A percentile compares a stretch with the other conserved stretches of the same genome.
Evolutionary conservation across 1,140 invertebrate genomes (phyloP).

Genomic region (Ips nitidus): DNA sequence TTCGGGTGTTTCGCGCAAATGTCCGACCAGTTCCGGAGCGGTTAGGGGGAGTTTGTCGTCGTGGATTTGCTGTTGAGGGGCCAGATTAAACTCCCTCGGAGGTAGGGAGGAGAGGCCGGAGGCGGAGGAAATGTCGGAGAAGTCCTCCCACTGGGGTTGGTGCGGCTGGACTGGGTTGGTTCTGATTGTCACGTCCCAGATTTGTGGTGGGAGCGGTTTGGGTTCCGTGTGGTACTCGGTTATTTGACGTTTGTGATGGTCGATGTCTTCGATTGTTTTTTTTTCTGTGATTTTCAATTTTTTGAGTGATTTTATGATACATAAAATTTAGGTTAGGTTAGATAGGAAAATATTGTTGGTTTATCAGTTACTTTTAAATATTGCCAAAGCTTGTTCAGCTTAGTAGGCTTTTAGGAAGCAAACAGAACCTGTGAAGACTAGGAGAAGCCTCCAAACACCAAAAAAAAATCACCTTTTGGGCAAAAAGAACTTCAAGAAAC

Average conservation of each 20-base stretch:
- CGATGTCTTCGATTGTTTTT: conserved; percentile 85
- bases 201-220: conserved; percentile 58
- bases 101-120: conserved; percentile 57
- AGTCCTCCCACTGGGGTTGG: conserved; percentile 79
- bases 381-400: too few species aligned
- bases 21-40: conserved; percentile 63
- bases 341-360: too few species aligned
- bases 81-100: conserved; percentile 59
- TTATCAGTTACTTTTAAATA: too few species aligned
- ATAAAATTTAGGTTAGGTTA: too few species aligned
- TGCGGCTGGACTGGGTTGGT: conserved; percentile 73
- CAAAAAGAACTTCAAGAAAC: too few species aligned
- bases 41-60: conserved; percentile 57
- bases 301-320: too few species aligned
- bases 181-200: conserved; percentile 80
- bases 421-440: too few species aligned
- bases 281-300: conserved; percentile 74
- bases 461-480: too few species aligned
- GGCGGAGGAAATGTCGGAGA: conserved; percentile 78
- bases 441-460: too few species aligned
- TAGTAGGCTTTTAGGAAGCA: too few species aligned
- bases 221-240: conserved; percentile 71
- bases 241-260: conserved; percentile 75
- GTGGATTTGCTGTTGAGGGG: conserved; percentile 58
- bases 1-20: conserved; percentile 39